Evolutionary conservation across 2,888 invertebrate species (phyloP).

Genomic region (Pseudococcus longispinus): DNA sequence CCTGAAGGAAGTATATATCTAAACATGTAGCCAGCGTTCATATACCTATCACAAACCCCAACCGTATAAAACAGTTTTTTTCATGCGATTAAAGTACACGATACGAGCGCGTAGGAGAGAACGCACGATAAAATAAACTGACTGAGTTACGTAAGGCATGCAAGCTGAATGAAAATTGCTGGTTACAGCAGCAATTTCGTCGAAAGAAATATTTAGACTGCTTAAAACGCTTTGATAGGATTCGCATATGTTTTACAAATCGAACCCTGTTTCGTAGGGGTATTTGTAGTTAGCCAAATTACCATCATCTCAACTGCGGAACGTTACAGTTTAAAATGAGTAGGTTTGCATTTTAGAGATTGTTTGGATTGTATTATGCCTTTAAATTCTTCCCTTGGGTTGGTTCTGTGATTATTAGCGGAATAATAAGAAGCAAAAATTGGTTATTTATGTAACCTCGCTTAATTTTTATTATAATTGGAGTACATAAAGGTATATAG

Average conservation of each 20-base stretch:
- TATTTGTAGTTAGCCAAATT: not conserved
- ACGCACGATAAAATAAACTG: not conserved
- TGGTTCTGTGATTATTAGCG: not conserved
- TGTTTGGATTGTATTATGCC: not conserved
- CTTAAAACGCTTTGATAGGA: not conserved
- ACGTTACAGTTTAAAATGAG: not conserved
- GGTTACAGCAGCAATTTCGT: not conserved
- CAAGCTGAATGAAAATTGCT: not conserved
- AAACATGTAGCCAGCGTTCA: not conserved
- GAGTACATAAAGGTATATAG: too few species aligned
- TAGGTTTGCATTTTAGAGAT: not conserved
- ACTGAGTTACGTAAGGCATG: not conserved
- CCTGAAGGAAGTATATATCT: not conserved
- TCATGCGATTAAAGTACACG: not conserved
- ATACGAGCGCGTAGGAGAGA: not conserved
- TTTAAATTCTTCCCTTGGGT: not conserved
- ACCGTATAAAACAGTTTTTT: not conserved
- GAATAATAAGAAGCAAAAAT: not conserved
- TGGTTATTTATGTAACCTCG: too few species aligned
- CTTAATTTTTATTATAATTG: too few species aligned
- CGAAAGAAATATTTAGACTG: not conserved
- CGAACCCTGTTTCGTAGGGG: not conserved
- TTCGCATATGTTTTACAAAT: not conserved
- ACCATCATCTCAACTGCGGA: not conserved
- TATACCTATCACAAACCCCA: not conserved